Conservation (phyloP, 1,140 invertebrate species). For the Cydia fagiglandana region DNA sequence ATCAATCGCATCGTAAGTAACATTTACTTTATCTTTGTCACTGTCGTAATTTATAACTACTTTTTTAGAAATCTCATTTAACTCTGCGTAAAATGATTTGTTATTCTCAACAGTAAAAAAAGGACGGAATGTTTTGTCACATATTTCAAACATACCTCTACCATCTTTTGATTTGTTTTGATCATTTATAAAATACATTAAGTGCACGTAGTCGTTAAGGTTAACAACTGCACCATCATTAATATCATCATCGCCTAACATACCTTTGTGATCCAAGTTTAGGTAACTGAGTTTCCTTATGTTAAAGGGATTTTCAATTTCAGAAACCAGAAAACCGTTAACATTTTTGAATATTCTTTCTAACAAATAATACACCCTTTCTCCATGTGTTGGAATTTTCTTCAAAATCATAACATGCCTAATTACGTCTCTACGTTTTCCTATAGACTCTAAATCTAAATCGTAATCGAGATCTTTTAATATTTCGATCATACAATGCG, state of each 20-base stretch:
- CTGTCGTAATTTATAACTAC: conserved; percentile 42
- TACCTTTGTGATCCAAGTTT: conserved; percentile 43
- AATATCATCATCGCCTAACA: conserved; percentile 38
- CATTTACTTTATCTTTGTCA: conserved; percentile 41
- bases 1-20: conserved; percentile 38
- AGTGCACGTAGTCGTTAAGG: conserved; percentile 40
- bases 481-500: conserved; percentile 47
- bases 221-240: conserved; percentile 37
- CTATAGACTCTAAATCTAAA: conserved; percentile 42
- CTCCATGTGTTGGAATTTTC: conserved; percentile 38
- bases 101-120: conserved; percentile 40
- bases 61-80: conserved; percentile 38
- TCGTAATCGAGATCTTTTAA: conserved; percentile 43
- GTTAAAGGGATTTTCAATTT: conserved; percentile 44
- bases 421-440: conserved; percentile 44
- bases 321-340: conserved; percentile 43
- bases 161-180: background rate
- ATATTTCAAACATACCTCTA: conserved; percentile 36
- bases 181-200: conserved; percentile 35
- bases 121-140: conserved; percentile 44
- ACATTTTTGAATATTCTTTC: conserved; percentile 44
- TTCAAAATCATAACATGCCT: conserved; percentile 45
- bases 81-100: conserved; percentile 44
- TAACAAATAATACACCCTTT: conserved; percentile 44
- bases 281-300: conserved; percentile 46